Percentiles rank a stretch among this genome's conserved stretches.
Conservation (phyloP, 1,140 invertebrate genomes). For the Hetaerina americana region DNA sequence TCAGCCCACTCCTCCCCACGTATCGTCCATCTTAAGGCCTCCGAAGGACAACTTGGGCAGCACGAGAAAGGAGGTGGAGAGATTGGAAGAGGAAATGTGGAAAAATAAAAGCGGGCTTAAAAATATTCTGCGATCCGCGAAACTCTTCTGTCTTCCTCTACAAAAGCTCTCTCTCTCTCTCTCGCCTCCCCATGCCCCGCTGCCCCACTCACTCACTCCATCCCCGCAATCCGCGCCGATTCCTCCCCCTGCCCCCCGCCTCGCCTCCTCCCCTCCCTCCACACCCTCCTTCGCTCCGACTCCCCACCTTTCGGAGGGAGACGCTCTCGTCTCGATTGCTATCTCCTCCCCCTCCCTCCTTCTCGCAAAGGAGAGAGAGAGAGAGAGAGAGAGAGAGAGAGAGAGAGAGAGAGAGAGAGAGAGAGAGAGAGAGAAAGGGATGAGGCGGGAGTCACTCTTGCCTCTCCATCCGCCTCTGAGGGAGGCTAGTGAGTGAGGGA, state of each 20-base stretch:
- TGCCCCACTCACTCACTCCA: too few relatives aligned
- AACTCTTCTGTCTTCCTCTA: background rate
- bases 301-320: background rate
- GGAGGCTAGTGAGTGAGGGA: background rate
- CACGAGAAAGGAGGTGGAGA: too few relatives aligned
- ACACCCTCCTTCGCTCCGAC: too few relatives aligned
- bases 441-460: too few relatives aligned
- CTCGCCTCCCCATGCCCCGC: too few relatives aligned
- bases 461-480: too few relatives aligned
- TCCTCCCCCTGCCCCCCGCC: too few relatives aligned
- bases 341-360: background rate
- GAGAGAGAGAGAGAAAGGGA: background rate
- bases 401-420: background rate
- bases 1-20: background rate
- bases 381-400: background rate
- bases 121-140: background rate
- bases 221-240: too few relatives aligned
- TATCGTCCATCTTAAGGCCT: background rate
- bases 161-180: too few relatives aligned
- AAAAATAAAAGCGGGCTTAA: background rate
- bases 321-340: background rate
- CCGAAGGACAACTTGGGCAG: background rate
- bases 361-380: background rate
- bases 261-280: too few relatives aligned
- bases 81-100: background rate